These are phyloP conservation scores for Uloborus diversus DNA, from an alignment of 1,140 invertebrate genomes.

Conservation along the genomic window DNA sequence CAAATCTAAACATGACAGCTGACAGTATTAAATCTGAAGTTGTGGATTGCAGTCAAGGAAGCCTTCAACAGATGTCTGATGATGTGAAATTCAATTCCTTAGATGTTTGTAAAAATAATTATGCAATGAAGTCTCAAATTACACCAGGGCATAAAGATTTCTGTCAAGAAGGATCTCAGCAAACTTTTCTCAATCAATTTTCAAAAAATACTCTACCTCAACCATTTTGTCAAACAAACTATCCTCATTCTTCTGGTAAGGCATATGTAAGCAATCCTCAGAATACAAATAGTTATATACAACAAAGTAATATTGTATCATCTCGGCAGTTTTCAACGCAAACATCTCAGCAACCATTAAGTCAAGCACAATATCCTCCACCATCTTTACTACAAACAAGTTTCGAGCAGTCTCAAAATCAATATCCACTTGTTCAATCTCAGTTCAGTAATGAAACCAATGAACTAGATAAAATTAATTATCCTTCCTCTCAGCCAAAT, in stretches of 20 bases:
- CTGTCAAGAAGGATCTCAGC: constrained; percentile 13
- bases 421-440: constrained; percentile 15
- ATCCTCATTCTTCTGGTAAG: neutral
- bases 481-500: neutral
- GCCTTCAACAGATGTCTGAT: neutral
- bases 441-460: neutral
- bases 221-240: constrained; percentile 23
- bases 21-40: neutral
- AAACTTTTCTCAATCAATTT: constrained; percentile 20
- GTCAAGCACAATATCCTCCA: constrained; percentile 26
- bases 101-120: constrained; percentile 27
- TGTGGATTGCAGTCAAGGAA: neutral
- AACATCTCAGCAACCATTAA: constrained; percentile 12
- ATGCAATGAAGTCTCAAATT: neutral
- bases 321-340: constrained; percentile 4
- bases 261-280: neutral
- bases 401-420: constrained; percentile 31
- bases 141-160: constrained; percentile 16
- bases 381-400: constrained; percentile 3
- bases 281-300: neutral
- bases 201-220: constrained; percentile 8
- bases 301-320: neutral
- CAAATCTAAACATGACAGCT: neutral
- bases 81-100: constrained; percentile 6
- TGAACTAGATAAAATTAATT: neutral